phyloP scores from a whole-genome alignment of 2,797 vertebrate species.

The Triplophysa yarkandensis region DNA sequence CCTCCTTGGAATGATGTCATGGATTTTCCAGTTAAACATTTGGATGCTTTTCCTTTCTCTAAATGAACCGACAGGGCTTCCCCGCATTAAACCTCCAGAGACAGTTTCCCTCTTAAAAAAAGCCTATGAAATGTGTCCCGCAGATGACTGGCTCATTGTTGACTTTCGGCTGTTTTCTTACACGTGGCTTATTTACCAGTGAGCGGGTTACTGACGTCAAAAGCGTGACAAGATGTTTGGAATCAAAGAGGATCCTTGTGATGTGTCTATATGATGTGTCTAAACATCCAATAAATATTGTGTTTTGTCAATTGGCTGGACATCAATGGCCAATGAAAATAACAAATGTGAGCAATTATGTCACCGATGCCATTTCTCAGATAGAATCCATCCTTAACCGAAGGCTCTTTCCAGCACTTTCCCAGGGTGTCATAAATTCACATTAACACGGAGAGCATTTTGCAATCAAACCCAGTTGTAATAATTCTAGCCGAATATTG shows the following conservation, averaged over 20 bases:
- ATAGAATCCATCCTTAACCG: conserved; percentile 44
- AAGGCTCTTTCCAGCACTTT: conserved; percentile 40
- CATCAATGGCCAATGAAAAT: conserved; percentile 50
- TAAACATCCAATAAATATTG: conserved; percentile 81
- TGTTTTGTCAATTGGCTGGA: conserved; percentile 68
- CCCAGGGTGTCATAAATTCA: conserved; percentile 9
- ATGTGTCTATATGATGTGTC: conserved; percentile 73
- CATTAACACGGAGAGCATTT: conserved; percentile 1
- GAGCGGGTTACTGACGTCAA: conserved; percentile 69
- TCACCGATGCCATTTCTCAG: conserved; percentile 42
- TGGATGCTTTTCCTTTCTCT: conserved; percentile 55
- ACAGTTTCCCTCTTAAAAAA: conserved; percentile 57
- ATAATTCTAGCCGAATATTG: conserved; percentile 3
- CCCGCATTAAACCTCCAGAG: conserved; percentile 69
- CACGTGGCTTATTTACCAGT: conserved; percentile 71
- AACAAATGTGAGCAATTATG: conserved; percentile 50
- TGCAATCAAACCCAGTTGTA: conserved; percentile 2
- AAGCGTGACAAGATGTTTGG: conserved; percentile 70
- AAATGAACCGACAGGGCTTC: conserved; percentile 72
- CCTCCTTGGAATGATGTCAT: conserved; percentile 67
- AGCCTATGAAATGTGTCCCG: conserved; percentile 60
- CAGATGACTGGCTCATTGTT: conserved; percentile 59
- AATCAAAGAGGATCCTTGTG: conserved; percentile 74
- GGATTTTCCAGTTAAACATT: conserved; percentile 70
- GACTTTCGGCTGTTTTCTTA: conserved; percentile 40